Evolutionary conservation across 2,113 vertebrate genomes (phyloP).

Genomic region (Ailurus styani): DNA sequence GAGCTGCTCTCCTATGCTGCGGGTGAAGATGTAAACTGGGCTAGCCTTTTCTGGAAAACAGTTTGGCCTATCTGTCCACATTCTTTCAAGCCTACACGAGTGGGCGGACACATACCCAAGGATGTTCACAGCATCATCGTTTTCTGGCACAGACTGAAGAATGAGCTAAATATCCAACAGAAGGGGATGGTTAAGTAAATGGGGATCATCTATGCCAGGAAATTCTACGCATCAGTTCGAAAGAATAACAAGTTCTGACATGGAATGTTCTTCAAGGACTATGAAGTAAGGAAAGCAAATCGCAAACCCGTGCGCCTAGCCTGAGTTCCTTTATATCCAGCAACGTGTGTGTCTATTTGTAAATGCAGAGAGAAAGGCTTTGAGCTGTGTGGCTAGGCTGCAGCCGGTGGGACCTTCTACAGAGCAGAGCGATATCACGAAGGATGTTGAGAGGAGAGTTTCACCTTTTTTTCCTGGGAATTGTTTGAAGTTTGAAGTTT

Average conservation of each 20-base stretch:
- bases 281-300: conserved; percentile 21
- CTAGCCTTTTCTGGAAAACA: background rate
- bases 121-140: background rate
- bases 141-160: background rate
- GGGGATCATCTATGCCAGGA: background rate
- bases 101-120: background rate
- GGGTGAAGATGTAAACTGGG: background rate
- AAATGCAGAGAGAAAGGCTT: background rate
- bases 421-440: background rate
- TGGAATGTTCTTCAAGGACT: conserved; percentile 6
- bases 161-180: background rate
- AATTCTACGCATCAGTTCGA: background rate
- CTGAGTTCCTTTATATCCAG: background rate
- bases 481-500: conserved; percentile 37
- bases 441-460: background rate
- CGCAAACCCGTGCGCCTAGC: background rate
- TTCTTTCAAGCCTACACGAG: background rate
- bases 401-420: background rate
- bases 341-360: background rate
- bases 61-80: background rate
- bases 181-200: background rate
- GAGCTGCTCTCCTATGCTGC: background rate
- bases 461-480: background rate
- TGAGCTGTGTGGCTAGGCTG: background rate
- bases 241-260: background rate